Conservation (phyloP, 2,113 vertebrate genomes). For the Lepus europaeus region DNA sequence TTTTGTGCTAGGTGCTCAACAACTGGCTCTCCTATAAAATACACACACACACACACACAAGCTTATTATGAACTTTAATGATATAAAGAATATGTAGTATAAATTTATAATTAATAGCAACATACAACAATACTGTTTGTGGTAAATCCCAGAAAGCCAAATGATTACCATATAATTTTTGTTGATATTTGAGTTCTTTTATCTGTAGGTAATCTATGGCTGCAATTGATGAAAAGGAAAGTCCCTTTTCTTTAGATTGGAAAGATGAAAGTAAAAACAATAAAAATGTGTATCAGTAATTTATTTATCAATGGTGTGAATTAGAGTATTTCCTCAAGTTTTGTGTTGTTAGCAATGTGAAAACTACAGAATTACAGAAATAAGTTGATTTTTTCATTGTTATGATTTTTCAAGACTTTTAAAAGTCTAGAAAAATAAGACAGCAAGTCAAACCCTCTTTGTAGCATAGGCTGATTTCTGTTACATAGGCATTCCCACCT, state of each 20-base stretch:
- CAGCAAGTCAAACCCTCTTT: neutral
- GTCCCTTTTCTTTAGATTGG: conserved; percentile 15
- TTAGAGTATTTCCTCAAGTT: conserved; percentile 8
- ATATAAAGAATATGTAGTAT: neutral
- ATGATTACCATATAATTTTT: neutral
- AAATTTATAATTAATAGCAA: neutral
- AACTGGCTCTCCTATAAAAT: neutral
- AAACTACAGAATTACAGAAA: neutral
- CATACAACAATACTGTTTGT: neutral
- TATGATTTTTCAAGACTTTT: neutral
- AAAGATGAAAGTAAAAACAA: conserved; percentile 23
- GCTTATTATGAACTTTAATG: neutral
- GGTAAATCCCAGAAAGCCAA: neutral
- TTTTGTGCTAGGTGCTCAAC: neutral
- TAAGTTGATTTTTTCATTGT: neutral
- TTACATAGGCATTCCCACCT: neutral
- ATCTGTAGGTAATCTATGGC: neutral
- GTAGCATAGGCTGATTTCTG: neutral
- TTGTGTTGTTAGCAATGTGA: neutral
- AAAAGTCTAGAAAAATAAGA: neutral
- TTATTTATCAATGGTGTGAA: neutral
- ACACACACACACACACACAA: too few species aligned
- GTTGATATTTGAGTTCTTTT: neutral
- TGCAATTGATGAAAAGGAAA: neutral
- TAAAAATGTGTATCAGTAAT: neutral